A percentile compares a stretch with the other conserved stretches of the same genome.
phyloP scores from a whole-genome alignment of 2,113 vertebrate genomes.

The Ondatra zibethicus region DNA sequence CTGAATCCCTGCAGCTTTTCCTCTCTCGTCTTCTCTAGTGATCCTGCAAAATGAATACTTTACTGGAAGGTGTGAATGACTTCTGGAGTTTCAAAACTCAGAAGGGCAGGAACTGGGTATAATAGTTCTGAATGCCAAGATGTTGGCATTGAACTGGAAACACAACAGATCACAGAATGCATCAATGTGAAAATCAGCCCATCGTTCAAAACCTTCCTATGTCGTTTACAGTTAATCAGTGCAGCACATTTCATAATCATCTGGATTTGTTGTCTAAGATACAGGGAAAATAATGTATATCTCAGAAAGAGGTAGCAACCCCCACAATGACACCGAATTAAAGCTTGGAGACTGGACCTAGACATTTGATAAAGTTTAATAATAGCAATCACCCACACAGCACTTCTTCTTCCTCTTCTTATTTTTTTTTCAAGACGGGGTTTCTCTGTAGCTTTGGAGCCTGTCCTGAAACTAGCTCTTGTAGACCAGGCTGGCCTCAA shows the following conservation, averaged over 20 bases:
- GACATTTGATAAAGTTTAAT: background rate
- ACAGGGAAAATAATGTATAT: background rate
- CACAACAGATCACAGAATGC: background rate
- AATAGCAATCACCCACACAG: background rate
- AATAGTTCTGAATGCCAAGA: conserved; percentile 42
- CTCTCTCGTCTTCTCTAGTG: background rate
- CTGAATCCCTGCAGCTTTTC: background rate
- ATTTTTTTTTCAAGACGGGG: no score
- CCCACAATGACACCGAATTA: background rate
- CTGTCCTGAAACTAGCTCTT: no score
- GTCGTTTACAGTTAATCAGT: background rate
- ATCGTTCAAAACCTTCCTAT: conserved; percentile 45
- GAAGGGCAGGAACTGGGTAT: background rate
- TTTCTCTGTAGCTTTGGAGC: no score
- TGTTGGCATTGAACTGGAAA: background rate
- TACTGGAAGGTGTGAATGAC: background rate
- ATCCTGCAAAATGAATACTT: background rate
- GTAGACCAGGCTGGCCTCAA: no score
- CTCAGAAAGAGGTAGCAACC: background rate
- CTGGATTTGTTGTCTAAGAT: background rate
- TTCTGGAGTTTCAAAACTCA: conserved; percentile 45
- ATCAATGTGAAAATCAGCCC: background rate
- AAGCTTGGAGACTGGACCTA: background rate
- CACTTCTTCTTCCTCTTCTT: background rate
- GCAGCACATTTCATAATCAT: background rate